Evolutionary conservation across 2,113 vertebrate species (phyloP).

Genomic region (Mirounga angustirostris): DNA sequence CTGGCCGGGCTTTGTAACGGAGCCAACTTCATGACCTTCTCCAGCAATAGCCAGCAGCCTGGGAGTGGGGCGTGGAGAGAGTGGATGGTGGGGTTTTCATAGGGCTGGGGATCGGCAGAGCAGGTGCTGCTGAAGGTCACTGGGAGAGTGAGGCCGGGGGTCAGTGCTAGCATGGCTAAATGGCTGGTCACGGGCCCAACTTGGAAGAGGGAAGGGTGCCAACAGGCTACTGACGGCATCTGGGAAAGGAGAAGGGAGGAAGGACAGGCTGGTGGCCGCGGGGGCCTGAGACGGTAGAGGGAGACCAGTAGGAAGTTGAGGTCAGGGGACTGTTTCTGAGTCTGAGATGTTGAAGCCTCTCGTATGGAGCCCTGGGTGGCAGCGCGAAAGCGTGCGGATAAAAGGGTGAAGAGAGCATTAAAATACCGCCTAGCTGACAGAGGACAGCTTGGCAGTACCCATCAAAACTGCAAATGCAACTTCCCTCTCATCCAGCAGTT

Average conservation of each 20-base stretch:
- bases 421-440: background rate
- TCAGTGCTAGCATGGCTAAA: background rate
- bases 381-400: background rate
- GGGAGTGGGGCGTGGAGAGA: background rate
- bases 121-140: conserved; percentile 58
- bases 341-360: background rate
- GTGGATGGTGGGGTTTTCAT: conserved; percentile 39
- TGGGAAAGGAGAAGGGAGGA: background rate
- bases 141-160: background rate
- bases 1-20: conserved; percentile 51
- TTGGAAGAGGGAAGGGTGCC: background rate
- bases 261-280: background rate
- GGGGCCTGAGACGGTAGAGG: background rate
- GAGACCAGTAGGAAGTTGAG: background rate
- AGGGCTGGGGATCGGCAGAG: conserved; percentile 35
- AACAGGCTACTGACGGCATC: background rate
- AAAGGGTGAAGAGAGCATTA: background rate
- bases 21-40: conserved; percentile 75
- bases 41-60: conserved; percentile 48
- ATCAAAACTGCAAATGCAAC: background rate
- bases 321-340: background rate
- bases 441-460: background rate
- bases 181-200: background rate
- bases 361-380: background rate
- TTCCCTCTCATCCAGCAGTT: background rate